These are phyloP conservation scores for Leptopilina drosophilae DNA, from an alignment of 2,888 invertebrate genomes.

Conservation along the genomic window DNA sequence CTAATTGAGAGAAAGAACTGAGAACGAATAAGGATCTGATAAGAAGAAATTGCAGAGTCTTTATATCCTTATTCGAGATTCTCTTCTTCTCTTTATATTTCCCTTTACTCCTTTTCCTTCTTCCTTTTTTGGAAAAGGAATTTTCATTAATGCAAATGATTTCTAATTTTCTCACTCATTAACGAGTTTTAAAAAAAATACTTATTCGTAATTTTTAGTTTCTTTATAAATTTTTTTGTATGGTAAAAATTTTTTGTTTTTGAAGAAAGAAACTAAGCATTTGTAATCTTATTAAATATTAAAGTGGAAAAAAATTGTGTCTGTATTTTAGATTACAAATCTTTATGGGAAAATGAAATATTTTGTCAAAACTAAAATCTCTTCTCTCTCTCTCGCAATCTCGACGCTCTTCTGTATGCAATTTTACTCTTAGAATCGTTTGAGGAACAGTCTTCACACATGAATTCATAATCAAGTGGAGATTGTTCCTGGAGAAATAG, in stretches of 20 bases:
- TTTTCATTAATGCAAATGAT: too few species aligned
- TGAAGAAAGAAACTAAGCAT: too few species aligned
- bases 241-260: too few species aligned
- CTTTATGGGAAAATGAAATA: not conserved
- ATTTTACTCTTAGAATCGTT: not conserved
- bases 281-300: too few species aligned
- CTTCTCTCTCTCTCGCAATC: not conserved
- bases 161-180: too few species aligned
- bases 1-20: conserved; percentile 29
- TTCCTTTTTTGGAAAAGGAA: too few species aligned
- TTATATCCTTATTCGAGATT: not conserved
- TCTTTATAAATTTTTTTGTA: too few species aligned
- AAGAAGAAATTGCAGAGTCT: conserved; percentile 14
- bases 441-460: not conserved
- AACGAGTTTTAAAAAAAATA: too few species aligned
- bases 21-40: conserved; percentile 11
- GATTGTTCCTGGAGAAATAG: not conserved
- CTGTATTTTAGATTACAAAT: too few species aligned
- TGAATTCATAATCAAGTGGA: conserved; percentile 4
- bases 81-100: not conserved
- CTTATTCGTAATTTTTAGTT: too few species aligned
- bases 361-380: not conserved
- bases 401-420: not conserved
- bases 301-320: too few species aligned
- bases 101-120: too few species aligned